phyloP scores from a whole-genome alignment of 2,888 invertebrate species.

The Hypsopygia costalis region DNA sequence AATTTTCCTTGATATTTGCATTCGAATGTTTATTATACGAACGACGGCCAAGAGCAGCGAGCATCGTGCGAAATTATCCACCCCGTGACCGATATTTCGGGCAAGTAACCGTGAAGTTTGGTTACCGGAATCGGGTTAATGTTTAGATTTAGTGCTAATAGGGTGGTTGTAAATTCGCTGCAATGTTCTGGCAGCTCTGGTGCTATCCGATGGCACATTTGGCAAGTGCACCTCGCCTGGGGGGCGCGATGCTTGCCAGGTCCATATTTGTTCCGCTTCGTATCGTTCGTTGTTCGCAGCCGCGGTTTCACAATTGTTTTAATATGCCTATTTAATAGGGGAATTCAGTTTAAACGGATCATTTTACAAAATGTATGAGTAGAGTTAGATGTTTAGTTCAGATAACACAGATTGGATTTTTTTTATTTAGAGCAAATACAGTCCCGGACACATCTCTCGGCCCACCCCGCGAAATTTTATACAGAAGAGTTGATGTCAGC shows the following conservation, averaged over 20 bases:
- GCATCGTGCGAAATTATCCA: slow-evolving; percentile 11
- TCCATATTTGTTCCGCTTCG: slow-evolving; percentile 57
- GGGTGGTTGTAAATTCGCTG: slow-evolving; percentile 74
- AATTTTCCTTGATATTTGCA: background rate
- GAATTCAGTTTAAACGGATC: slow-evolving; percentile 4
- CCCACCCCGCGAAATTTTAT: no score
- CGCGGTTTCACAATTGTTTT: slow-evolving; percentile 66
- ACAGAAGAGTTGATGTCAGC: no score
- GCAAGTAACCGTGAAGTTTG: slow-evolving; percentile 63
- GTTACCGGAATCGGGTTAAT: slow-evolving; percentile 76
- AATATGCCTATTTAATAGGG: slow-evolving; percentile 26
- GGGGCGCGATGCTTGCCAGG: slow-evolving; percentile 55
- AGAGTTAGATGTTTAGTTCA: no score
- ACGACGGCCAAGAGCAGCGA: slow-evolving; percentile 4
- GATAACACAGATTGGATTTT: no score
- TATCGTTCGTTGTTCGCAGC: slow-evolving; percentile 39
- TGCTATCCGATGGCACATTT: slow-evolving; percentile 77
- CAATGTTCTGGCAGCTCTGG: slow-evolving; percentile 74
- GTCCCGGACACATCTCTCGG: no score
- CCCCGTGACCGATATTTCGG: slow-evolving; percentile 60
- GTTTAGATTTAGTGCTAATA: slow-evolving; percentile 81
- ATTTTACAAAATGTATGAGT: no score
- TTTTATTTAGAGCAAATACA: no score
- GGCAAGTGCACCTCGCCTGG: slow-evolving; percentile 61
- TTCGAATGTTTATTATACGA: slow-evolving; percentile 1